Conservation (phyloP, 2,113 vertebrate species). For the Chamaetylas fuelleborni region DNA sequence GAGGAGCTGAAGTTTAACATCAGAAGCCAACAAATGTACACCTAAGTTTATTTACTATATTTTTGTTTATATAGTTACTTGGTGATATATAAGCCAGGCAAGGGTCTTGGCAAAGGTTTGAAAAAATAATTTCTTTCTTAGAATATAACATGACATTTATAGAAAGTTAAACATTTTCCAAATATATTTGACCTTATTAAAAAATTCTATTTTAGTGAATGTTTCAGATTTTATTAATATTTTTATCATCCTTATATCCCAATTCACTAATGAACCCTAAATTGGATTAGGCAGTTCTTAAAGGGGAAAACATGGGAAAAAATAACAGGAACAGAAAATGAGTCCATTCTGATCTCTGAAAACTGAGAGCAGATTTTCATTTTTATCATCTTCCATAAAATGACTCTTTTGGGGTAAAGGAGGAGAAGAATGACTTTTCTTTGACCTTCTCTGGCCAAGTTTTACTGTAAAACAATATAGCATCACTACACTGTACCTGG, state of each 20-base stretch:
- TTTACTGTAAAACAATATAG: constrained; percentile 26
- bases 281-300: constrained; percentile 37
- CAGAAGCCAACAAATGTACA: not conserved
- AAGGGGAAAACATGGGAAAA: constrained; percentile 7
- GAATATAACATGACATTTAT: not conserved
- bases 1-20: not conserved
- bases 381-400: constrained; percentile 25
- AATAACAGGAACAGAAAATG: not conserved
- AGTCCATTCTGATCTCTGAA: constrained; percentile 19
- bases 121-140: not conserved
- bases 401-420: not conserved
- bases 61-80: not conserved
- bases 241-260: constrained; percentile 37
- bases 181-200: constrained; percentile 57
- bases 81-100: not conserved
- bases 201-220: constrained; percentile 16
- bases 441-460: constrained; percentile 18
- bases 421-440: constrained; percentile 26
- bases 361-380: constrained; percentile 23
- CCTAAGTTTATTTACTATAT: not conserved
- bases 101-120: not conserved
- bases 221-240: constrained; percentile 23
- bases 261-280: constrained; percentile 53
- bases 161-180: constrained; percentile 28
- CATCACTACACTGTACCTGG: not conserved